Conservation (phyloP, 1,140 invertebrate genomes). For the Centruroides sculpturatus region DNA sequence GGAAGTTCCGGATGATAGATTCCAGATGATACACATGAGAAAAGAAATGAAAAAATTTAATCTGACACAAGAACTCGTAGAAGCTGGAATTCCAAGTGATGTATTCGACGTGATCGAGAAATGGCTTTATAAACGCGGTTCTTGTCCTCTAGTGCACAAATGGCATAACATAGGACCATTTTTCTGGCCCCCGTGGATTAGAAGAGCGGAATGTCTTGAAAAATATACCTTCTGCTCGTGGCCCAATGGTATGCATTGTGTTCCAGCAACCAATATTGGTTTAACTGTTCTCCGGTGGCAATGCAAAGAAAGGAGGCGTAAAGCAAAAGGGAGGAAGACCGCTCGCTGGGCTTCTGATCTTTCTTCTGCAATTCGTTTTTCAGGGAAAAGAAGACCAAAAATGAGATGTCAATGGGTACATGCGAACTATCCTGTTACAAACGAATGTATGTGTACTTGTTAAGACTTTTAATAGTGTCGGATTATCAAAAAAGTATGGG, state of each 20-base stretch:
- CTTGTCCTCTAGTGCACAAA: constrained; percentile 26
- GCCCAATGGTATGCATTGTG: constrained; percentile 33
- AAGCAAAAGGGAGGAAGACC: no score
- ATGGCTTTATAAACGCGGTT: constrained; percentile 17
- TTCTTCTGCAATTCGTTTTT: no score
- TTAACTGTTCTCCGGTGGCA: constrained; percentile 30
- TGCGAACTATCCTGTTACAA: no score
- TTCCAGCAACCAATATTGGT: constrained; percentile 22
- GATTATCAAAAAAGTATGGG: no score
- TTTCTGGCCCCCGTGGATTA: constrained; percentile 30
- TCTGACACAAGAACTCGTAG: neutral
- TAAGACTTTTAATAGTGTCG: no score
- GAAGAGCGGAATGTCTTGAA: constrained; percentile 24
- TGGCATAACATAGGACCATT: constrained; percentile 30
- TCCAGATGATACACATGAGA: no score
- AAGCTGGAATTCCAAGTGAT: neutral
- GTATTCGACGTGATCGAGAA: neutral
- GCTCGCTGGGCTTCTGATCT: no score
- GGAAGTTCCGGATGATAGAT: no score
- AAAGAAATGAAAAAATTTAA: neutral
- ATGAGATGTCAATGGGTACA: no score
- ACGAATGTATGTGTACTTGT: no score
- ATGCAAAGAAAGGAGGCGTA: constrained; percentile 17
- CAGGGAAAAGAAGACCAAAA: no score
- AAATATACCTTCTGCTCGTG: constrained; percentile 24